Base-by-base conservation (phyloP, 2,888 invertebrate species). In the Alcis repandata region DNA sequence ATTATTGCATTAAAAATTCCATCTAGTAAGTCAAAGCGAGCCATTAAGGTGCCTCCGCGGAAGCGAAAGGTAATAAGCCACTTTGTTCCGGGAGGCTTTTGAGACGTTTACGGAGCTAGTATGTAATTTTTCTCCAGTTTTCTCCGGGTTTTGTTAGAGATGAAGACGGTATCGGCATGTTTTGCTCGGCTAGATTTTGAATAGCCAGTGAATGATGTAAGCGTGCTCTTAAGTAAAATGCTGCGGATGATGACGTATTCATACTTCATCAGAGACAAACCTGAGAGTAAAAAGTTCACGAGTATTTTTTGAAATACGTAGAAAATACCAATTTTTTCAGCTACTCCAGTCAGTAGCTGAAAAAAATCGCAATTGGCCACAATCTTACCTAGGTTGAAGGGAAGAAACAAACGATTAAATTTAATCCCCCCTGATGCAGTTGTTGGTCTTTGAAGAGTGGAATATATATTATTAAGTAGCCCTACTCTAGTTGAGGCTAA, bases 1-100 rank as follows among this genome's bases (percentile, higher is more conserved):
- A 95, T 95, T 95, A 95, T 95, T 95, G 95, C 95, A 95, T 95
- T 95, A 95, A 95, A 95, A 95, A 95, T 95, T 95, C 95, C 95
- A 95, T 95, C 95, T 95, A 94, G 94, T 94, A 94, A 95, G 95
- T 95, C 95, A 95, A 95, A 95, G 95, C 93, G 93, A 90, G 91
- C 91, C 90, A 90, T 92, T 93, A 94, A 83, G 83, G 85, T 83
- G 78, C 46, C 85, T 33, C 82, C 77, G 72, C 78, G 77, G 69
- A 59, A 63, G 67, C 63, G 72, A 76, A 87, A 86, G 70, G 87
- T 54, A 79, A 71, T 78, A 87, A 83, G 78, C 71, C 72, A 45
- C 75, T 70, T 72, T 74, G 74, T 72, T 74, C 67, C 69, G 62
- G 54, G 62, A 71, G 72, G 64, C 74, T 70, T 69, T 79, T 83